Evolutionary conservation across 2,797 vertebrate genomes (phyloP).

Genomic region (Phoxinus dragarum): DNA sequence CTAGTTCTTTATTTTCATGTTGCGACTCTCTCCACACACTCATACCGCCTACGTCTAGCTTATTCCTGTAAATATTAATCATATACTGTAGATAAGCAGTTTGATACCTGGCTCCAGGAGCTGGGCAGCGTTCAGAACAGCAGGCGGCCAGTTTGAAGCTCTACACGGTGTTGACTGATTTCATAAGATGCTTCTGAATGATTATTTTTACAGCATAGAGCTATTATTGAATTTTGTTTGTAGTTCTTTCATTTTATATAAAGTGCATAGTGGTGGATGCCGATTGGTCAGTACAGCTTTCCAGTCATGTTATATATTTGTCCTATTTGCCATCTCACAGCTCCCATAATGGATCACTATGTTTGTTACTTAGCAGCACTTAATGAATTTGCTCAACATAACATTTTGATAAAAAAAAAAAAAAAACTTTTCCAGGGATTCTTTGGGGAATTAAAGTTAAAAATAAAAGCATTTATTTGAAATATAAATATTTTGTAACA

Average conservation of each 20-base stretch:
- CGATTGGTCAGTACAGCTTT: background rate
- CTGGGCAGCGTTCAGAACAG: conserved; percentile 45
- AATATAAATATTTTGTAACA: no score
- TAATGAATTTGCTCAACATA: no score
- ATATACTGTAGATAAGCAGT: conserved; percentile 48
- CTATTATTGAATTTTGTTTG: background rate
- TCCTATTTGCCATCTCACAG: background rate
- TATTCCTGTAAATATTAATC: conserved; percentile 51
- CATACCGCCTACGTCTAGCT: background rate
- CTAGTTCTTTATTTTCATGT: conserved; percentile 35
- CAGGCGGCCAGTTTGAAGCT: background rate
- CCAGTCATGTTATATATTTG: background rate
- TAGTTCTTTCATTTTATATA: background rate
- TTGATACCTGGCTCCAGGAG: conserved; percentile 48
- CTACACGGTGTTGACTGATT: background rate
- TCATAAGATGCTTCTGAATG: background rate
- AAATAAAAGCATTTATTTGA: no score
- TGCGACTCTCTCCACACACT: background rate
- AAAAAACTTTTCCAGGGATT: no score
- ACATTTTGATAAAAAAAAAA: background rate
- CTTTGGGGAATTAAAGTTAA: no score
- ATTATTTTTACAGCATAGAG: background rate
- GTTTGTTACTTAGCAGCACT: background rate
- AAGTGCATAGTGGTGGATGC: background rate
- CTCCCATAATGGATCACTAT: background rate